Base-by-base conservation (phyloP, 2,797 vertebrate genomes). In the Sebastes itinus region DNA sequence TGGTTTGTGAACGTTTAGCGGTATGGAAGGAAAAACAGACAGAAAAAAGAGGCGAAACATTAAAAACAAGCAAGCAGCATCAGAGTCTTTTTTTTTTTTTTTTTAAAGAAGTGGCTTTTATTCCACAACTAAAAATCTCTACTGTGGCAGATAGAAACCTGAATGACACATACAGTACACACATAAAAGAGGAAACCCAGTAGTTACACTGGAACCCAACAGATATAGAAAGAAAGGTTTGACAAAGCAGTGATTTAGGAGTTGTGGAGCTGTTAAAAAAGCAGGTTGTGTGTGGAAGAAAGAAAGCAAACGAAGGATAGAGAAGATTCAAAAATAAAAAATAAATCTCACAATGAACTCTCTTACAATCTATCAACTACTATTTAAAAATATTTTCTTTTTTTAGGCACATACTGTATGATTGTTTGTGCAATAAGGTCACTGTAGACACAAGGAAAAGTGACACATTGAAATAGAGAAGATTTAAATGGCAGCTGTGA, bases 111-210 rank as follows among this genome's bases (percentile, higher is more conserved):
- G 92, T 87, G 88, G 89, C 87, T 94, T 94, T 95, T 94, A 94
- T 95, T 95, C 92, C 93, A 94, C 92, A 91, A 88, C 86, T 88
- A 38, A 72, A 85, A 92, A 93, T 93, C 85, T 93, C 83, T 83
- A 86, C 76, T 68, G 78, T 80, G 88, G 91, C 89, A 92, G 72
- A 81, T 55, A 82, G 77, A 83, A 42, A 84, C 80, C 54, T 74
- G 60, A 84, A 84, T 46, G 76, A 88, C 75, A 92, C 72, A 83
- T 38, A 38, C 35, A 38, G 2, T 56, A 87, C 76, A 87, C 76
- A 90, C 84, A 86, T 32, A 75, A 32, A 77, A 32, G 27, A 75
- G 77, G 33, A 69, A 81, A 55, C 54, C 77, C 85, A 87, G 86
- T 13, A n/a, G 55, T 76, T 83, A 81, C 49, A 52, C 87, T 66